Evolutionary conservation across 1,140 invertebrate genomes (phyloP).

Genomic region (Zaprionus vittiger): DNA sequence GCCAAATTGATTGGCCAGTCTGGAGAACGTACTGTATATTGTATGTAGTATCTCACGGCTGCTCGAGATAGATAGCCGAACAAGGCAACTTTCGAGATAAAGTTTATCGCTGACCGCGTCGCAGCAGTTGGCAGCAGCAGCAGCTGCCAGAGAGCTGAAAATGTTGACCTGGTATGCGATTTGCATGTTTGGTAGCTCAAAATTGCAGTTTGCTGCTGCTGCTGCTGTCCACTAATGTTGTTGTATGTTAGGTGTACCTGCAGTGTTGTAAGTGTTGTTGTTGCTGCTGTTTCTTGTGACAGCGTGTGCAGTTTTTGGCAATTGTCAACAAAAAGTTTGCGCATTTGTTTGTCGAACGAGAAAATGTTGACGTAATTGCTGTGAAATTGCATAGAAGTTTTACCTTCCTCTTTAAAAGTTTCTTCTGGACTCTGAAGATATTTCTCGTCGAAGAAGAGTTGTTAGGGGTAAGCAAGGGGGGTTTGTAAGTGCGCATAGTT

Average conservation of each 20-base stretch:
- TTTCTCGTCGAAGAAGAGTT: neutral
- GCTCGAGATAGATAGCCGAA: constrained; percentile 46
- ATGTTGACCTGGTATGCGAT: constrained; percentile 79
- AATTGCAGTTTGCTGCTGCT: constrained; percentile 50
- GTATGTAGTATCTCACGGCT: constrained; percentile 58
- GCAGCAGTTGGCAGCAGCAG: constrained; percentile 44
- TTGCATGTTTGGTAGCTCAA: constrained; percentile 71
- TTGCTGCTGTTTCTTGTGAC: neutral
- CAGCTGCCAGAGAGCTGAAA: constrained; percentile 48
- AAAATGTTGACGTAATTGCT: constrained; percentile 75
- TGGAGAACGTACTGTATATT: constrained; percentile 50
- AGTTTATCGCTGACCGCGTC: constrained; percentile 66
- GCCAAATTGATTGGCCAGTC: constrained; percentile 65
- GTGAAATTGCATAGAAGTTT: constrained; percentile 64
- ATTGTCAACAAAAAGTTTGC: constrained; percentile 77
- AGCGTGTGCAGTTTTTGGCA: constrained; percentile 55
- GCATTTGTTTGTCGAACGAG: constrained; percentile 47
- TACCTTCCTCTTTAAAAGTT: constrained; percentile 17
- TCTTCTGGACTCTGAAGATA: constrained; percentile 18
- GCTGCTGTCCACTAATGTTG: neutral
- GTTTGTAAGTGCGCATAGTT: constrained; percentile 12
- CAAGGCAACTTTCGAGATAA: constrained; percentile 75
- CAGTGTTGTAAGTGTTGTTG: constrained; percentile 7
- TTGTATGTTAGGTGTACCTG: neutral
- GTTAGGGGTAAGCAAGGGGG: neutral